Evolutionary conservation across 2,888 invertebrate genomes (phyloP), one percentile per base, ranked within the genome.

Genomic region (Bellardia bayeri): DNA sequence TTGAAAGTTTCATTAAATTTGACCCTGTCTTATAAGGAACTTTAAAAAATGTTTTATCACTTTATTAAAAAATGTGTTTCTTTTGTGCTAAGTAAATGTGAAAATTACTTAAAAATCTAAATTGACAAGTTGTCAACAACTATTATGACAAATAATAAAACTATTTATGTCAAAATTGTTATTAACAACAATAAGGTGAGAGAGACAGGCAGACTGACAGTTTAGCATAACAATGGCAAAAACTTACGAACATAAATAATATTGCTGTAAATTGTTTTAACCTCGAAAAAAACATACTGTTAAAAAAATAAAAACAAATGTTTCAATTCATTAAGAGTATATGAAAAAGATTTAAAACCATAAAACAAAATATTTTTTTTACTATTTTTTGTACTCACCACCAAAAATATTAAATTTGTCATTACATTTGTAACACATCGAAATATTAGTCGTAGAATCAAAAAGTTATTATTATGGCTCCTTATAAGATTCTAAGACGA

Each of bases 191-290:
- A 14, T 9, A 13, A 8, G 6, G 54, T 56, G n/a, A 37, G 13
- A n/a, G 4, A 51, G 5, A 76, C 13, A n/a, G n/a, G 33, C 49
- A 14, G 14, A 13, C 33, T 13, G 14, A 37, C 51, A 69, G 33
- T 33, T 69, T 54, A 69, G 33, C 51, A 69, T 49, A 49, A 69
- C 69, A 69, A 69, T 49, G 16, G 51, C 51, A 33, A 68, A 61
- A 33, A 61, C 2, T 49, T 49, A 51, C 5, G 9, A 23, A 30
- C 13, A 56, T 30, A 9, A 30, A 11, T 23, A 23, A 23, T 30
- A 6, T 11, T 23, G 23, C 23, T 68, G 49, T 68, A 23, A 49
- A 30, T 49, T 68, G 30, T 68, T 68, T 66, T 68, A 30, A 49
- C 68, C 68, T 68, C 49, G 68, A 68, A 49, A 8, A 14, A 56